A percentile compares a stretch with the other conserved stretches of the same genome.
phyloP scores from a whole-genome alignment of 2,113 vertebrate genomes.

The Glaucomys volans region DNA sequence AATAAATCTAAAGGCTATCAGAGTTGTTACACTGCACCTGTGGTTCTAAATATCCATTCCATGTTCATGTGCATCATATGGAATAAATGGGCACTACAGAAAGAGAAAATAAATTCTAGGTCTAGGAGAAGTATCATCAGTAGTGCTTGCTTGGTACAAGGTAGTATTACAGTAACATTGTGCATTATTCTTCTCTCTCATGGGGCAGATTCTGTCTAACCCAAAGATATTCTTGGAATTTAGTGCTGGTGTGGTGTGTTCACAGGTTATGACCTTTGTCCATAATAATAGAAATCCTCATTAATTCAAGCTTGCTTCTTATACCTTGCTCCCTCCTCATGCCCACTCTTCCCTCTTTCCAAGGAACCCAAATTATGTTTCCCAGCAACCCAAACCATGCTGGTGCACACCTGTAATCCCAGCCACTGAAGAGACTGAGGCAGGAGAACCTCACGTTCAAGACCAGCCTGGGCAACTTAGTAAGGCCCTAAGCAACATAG shows the following conservation, averaged over 20 bases:
- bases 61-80: background rate
- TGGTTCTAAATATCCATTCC: background rate
- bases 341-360: background rate
- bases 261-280: background rate
- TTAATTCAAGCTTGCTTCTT: background rate
- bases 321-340: background rate
- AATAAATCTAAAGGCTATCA: constrained; percentile 63
- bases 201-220: background rate
- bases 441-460: too few relatives aligned
- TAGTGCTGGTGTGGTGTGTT: background rate
- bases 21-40: background rate
- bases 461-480: too few relatives aligned
- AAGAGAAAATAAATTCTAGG: background rate
- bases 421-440: too few relatives aligned
- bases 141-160: background rate
- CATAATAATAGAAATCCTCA: background rate
- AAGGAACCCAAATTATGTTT: background rate
- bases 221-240: background rate
- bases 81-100: background rate
- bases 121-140: background rate
- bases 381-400: too few relatives aligned
- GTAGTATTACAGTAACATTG: background rate
- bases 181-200: background rate
- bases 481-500: too few relatives aligned
- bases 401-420: too few relatives aligned